Evolutionary conservation across 2,888 invertebrate genomes (phyloP).

Genomic region (Myopa tessellatipennis): DNA sequence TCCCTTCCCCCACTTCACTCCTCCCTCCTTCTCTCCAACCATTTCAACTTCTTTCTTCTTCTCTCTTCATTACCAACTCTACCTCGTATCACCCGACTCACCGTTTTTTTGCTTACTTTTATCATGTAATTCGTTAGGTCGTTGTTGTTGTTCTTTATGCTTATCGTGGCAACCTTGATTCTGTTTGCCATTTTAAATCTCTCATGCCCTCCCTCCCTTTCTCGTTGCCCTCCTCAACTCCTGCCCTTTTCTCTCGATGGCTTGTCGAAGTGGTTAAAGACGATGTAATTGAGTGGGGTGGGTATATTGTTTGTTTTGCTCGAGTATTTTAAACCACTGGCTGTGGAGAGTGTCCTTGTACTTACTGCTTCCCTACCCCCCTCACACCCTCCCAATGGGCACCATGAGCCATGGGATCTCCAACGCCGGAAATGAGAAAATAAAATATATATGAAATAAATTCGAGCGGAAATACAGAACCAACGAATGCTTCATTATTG

Average conservation of each 20-base stretch:
- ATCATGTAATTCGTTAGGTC: too few relatives aligned
- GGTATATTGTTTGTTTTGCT: background rate
- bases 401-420: too few relatives aligned
- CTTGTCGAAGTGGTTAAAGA: background rate
- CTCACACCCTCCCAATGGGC: background rate
- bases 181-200: background rate
- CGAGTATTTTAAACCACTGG: background rate
- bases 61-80: too few relatives aligned
- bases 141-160: too few relatives aligned
- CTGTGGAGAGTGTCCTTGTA: background rate
- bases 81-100: too few relatives aligned
- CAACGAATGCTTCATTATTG: background rate
- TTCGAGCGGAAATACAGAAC: constrained; percentile 11
- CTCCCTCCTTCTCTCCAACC: background rate
- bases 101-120: too few relatives aligned
- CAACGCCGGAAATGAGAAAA: constrained; percentile 11
- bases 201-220: background rate
- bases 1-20: too few relatives aligned
- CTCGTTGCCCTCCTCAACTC: background rate
- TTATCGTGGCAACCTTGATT: constrained; percentile 10
- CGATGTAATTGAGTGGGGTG: background rate
- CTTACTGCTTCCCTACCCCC: background rate
- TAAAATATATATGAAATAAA: constrained; percentile 2
- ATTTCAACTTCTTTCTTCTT: too few relatives aligned
- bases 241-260: too few relatives aligned